Base-by-base conservation (phyloP, 1,140 invertebrate species). In the Dendroctonus ponderosae region DNA sequence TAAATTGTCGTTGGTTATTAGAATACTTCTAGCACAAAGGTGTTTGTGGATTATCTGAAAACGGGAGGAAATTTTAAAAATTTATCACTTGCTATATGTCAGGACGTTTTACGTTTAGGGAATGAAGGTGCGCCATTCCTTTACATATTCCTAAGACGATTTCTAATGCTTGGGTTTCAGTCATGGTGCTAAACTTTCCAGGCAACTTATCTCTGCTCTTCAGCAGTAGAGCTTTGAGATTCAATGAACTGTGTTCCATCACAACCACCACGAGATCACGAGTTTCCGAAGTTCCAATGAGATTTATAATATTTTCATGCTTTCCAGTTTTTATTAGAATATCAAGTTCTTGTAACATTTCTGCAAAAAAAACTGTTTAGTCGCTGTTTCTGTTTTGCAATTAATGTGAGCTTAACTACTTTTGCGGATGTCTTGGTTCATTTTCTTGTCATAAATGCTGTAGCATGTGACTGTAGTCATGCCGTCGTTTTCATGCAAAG, bases 221-320 rank as follows among this genome's bases (percentile, higher is more conserved):
- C 6, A 91, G 70, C 1, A 91, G 75, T 62, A 86, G 78, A 63
- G 86, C 85, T 79, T 93, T 93, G 0, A 93, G 78, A 11, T 82
- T 85, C 9, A 83, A 81, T 11, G 82, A 80, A n/a, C 82, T 82
- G 62, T 87, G 80, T 78, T 92, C 89, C 40, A 91, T 75, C 0
- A 89, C 85, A 14, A 92, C 81, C 71, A 86, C 88, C 6, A 91
- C 78, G 41, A 84, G 87, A 54, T 91, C 87, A 2, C 85, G 80
- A 51, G 87, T 89, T 77, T 93, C 90, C 73, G 88, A 91, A 26
- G 90, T 90, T 5, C 92, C 92, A 70, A 92, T 83, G 14, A 94
- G 82, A 51, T 85, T 82, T 5, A 92, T 80, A 0, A 94, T 78
- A 79, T 92, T 87, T 12, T 85, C 83, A 77, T 91, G 88, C 44